Evolutionary conservation across 2,797 vertebrate genomes (phyloP).

Genomic region (Gymnothorax reevesii): DNA sequence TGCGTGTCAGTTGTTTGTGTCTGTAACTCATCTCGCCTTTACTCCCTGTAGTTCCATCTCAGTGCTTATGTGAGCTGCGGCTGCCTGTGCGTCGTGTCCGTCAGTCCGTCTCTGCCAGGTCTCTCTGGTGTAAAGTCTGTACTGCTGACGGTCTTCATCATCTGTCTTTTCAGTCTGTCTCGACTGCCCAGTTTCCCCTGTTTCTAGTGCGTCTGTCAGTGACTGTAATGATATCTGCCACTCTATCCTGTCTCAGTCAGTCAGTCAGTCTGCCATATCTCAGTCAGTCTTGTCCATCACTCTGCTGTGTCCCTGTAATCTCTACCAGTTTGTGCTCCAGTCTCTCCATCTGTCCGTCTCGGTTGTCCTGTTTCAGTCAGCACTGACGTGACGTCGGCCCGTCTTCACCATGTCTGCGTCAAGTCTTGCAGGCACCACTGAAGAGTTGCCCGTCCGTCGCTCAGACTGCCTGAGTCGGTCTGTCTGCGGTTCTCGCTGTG

Average conservation of each 20-base stretch:
- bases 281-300: conserved; percentile 3
- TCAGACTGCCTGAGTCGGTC: too few relatives aligned
- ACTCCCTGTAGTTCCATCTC: conserved; percentile 50
- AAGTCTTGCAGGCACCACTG: too few relatives aligned
- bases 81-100: background rate
- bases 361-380: too few relatives aligned
- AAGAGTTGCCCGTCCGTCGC: too few relatives aligned
- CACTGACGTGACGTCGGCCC: too few relatives aligned
- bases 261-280: background rate
- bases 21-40: background rate
- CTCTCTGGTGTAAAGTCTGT: too few relatives aligned
- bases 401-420: too few relatives aligned
- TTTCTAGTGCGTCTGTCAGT: background rate
- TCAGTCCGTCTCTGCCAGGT: background rate
- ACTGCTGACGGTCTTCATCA: too few relatives aligned
- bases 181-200: background rate
- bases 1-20: background rate
- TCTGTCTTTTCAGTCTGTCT: background rate
- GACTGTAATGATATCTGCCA: background rate
- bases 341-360: too few relatives aligned
- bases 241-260: background rate
- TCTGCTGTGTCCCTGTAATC: too few relatives aligned
- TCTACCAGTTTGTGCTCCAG: too few relatives aligned
- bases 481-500: too few relatives aligned
- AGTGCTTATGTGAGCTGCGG: conserved; percentile 50